phyloP scores from a whole-genome alignment of 2,888 invertebrate species.

The Ochropleura leucogaster region DNA sequence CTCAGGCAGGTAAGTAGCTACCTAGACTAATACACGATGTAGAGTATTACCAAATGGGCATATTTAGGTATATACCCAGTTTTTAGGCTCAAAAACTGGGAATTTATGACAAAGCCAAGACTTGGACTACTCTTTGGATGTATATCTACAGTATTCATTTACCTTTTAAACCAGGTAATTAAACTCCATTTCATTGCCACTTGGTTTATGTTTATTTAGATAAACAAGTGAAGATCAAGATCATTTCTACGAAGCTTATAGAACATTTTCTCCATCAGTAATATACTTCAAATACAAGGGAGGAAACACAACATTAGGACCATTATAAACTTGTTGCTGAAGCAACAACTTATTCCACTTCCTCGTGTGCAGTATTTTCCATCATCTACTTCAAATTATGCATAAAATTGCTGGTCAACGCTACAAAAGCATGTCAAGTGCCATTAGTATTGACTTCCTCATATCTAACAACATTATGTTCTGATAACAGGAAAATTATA shows the following conservation, averaged over 20 bases:
- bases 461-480: slow-evolving; percentile 45
- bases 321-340: slow-evolving; percentile 17
- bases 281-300: neutral
- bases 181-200: neutral
- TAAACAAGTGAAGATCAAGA: neutral
- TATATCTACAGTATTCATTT: neutral
- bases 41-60: neutral
- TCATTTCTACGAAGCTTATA: neutral
- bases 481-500: slow-evolving; percentile 61
- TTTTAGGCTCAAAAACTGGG: neutral
- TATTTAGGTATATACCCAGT: too few relatives aligned
- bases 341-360: slow-evolving; percentile 36
- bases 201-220: neutral
- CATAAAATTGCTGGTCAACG: slow-evolving; percentile 50
- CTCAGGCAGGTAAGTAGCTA: neutral
- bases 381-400: slow-evolving; percentile 39
- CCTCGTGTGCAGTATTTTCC: slow-evolving; percentile 37
- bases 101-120: neutral
- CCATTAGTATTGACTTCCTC: slow-evolving; percentile 59
- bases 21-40: neutral
- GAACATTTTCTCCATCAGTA: neutral
- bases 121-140: neutral
- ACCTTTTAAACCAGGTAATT: neutral
- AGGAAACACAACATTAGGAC: slow-evolving; percentile 2
- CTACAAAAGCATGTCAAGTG: slow-evolving; percentile 43